Evolutionary conservation across 2,888 invertebrate species (phyloP), one percentile per base, ranked within the genome.

Genomic region (Erynnis tages): DNA sequence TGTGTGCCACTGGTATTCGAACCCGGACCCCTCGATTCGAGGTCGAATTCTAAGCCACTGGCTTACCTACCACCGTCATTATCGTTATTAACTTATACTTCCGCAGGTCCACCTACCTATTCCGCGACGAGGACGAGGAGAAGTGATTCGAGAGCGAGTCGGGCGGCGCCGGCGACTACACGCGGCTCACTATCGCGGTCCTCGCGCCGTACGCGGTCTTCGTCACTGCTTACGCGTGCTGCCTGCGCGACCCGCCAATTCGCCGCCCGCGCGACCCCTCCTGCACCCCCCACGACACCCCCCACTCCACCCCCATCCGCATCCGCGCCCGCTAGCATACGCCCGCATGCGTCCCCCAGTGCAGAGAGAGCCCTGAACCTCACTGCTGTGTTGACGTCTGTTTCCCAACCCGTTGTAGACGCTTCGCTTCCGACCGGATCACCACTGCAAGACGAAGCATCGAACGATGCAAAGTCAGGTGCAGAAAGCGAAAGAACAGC

Each of bases 81-180:
- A 21, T 21, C 5, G 3, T 21, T 4, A 21, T 21, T 5, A 48
- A 5, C 6, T 5, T 8, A 27, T n/a, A 30, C 30, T 2, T 14
- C 32, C 16, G 0, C 92, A 97, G 97, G 97, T 90, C 95, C 65
- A 95, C 95, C 64, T 96, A 96, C 90, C 91, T 96, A 68, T 94
- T 95, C 90, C 92, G 94, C 66, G 93, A 95, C 72, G 94, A 95
- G 77, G 92, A 92, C 55, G 94, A 94, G 78, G 93, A 93, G 73
- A 91, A 91, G 81, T 90, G 88, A 90, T 89, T 87, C 77, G 73
- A 78, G 77, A 72, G 66, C 57, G 60, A 69, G 54, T 61, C 74
- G 65, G 72, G 73, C 65, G 76, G 73, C 65, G 91, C 91, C 66
- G 92, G 92, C 77, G 91, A 91, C 63, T 76, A 80, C 63, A 69